Evolutionary conservation across 2,113 vertebrate species (phyloP).

Genomic region (Malurus elegans): DNA sequence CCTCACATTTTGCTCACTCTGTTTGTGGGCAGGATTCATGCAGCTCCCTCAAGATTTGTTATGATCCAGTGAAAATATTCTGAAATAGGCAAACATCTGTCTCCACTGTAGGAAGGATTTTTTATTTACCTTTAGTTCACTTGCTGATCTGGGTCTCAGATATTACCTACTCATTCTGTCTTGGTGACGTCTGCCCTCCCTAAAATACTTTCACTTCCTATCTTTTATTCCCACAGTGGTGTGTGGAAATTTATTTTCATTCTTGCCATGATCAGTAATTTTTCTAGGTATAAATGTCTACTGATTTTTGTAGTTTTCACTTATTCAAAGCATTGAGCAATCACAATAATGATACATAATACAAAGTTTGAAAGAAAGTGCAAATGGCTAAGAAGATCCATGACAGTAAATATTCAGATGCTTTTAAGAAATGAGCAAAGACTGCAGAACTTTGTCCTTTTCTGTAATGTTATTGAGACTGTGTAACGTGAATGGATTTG

Average conservation of each 20-base stretch:
- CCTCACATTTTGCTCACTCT: neutral
- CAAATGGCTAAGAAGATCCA: neutral
- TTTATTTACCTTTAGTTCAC: neutral
- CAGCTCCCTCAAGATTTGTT: neutral
- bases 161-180: neutral
- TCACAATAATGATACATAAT: neutral
- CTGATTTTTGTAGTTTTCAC: neutral
- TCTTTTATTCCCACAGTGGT: neutral
- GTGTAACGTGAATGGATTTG: neutral
- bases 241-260: neutral
- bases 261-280: neutral
- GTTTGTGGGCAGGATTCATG: neutral
- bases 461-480: neutral
- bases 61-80: neutral
- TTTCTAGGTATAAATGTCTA: neutral
- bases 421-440: neutral
- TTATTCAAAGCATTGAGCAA: neutral
- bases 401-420: neutral
- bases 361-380: neutral
- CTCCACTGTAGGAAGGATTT: neutral
- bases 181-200: neutral
- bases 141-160: neutral
- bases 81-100: neutral
- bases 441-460: neutral
- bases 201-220: neutral